A percentile compares a stretch with the other conserved stretches of the same genome.
Evolutionary conservation across 2,888 invertebrate genomes (phyloP).

Genomic region (Malacosoma neustria): DNA sequence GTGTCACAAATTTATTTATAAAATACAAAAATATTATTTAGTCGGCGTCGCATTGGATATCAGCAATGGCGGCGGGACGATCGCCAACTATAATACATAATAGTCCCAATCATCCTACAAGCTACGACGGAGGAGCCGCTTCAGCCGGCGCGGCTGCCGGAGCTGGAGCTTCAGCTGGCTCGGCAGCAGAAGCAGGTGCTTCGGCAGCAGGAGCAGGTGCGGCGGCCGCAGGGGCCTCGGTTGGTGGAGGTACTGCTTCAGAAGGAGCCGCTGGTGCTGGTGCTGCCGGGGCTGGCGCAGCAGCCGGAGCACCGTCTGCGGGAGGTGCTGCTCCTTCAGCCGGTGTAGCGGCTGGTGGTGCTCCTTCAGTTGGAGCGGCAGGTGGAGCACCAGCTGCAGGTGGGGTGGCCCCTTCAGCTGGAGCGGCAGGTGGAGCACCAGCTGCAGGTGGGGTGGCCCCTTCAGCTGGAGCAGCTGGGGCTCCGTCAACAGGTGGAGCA

Average conservation of each 20-base stretch:
- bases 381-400: conserved; percentile 20
- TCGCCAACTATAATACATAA: neutral
- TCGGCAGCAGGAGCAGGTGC: conserved; percentile 15
- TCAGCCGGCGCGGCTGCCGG: conserved; percentile 19
- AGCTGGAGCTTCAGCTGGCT: conserved; percentile 10
- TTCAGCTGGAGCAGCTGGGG: conserved; percentile 14
- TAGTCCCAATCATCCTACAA: neutral
- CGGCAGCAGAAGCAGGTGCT: conserved; percentile 11
- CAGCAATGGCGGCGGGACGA: conserved; percentile 11
- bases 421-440: conserved; percentile 24
- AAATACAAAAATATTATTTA: conserved; percentile 34
- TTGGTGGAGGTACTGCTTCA: conserved; percentile 14
- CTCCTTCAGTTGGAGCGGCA: conserved; percentile 16
- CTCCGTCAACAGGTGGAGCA: conserved; percentile 23
- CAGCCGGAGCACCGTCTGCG: conserved; percentile 16
- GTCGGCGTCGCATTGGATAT: conserved; percentile 13
- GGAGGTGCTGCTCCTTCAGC: conserved; percentile 15
- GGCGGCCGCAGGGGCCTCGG: conserved; percentile 10
- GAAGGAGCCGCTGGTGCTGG: conserved; percentile 17
- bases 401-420: conserved; percentile 16
- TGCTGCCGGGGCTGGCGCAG: conserved; percentile 16
- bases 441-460: no score
- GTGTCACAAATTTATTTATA: conserved; percentile 40
- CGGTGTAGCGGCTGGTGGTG: conserved; percentile 11
- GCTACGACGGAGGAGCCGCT: conserved; percentile 12